A percentile compares a stretch with the other conserved stretches of the same genome.
phyloP scores from a whole-genome alignment of 2,113 vertebrate genomes.

The Tylochromis polylepis region DNA sequence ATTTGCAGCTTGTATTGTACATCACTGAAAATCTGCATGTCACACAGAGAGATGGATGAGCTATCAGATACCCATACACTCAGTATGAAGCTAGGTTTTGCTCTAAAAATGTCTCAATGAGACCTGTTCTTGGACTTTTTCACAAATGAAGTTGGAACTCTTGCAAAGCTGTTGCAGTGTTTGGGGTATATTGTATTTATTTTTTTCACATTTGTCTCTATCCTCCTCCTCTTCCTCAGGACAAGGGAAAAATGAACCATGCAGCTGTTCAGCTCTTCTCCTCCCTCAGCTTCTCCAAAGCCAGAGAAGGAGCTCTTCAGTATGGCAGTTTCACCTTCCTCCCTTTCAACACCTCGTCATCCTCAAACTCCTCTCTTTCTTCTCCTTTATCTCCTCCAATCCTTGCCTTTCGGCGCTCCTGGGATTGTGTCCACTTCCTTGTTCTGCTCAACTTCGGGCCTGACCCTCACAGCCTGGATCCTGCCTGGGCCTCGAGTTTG shows the following conservation, averaged over 20 bases:
- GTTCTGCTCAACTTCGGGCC: slow-evolving; percentile 67
- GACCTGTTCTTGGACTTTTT: neutral
- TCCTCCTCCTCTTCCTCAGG: neutral
- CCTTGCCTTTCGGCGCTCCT: slow-evolving; percentile 72
- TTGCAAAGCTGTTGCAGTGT: neutral
- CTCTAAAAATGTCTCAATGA: neutral
- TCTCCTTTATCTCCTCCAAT: neutral
- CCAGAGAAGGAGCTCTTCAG: slow-evolving; percentile 68
- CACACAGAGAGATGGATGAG: neutral
- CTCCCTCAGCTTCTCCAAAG: slow-evolving; percentile 59
- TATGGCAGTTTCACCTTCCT: slow-evolving; percentile 67
- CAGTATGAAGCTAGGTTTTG: neutral
- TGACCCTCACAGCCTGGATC: slow-evolving; percentile 31
- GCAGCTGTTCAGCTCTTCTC: slow-evolving; percentile 43
- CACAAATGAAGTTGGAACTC: neutral
- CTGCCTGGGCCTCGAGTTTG: slow-evolving; percentile 46
- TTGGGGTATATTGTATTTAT: neutral
- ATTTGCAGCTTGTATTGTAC: neutral
- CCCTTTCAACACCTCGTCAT: slow-evolving; percentile 43
- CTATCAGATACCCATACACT: neutral
- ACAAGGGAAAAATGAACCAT: neutral
- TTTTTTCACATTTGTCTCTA: neutral
- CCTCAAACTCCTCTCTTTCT: slow-evolving; percentile 18
- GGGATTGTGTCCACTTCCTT: slow-evolving; percentile 72
- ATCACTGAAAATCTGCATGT: neutral